Conservation (phyloP, 2,888 invertebrate species). For the Cheilosia vernalis region DNA sequence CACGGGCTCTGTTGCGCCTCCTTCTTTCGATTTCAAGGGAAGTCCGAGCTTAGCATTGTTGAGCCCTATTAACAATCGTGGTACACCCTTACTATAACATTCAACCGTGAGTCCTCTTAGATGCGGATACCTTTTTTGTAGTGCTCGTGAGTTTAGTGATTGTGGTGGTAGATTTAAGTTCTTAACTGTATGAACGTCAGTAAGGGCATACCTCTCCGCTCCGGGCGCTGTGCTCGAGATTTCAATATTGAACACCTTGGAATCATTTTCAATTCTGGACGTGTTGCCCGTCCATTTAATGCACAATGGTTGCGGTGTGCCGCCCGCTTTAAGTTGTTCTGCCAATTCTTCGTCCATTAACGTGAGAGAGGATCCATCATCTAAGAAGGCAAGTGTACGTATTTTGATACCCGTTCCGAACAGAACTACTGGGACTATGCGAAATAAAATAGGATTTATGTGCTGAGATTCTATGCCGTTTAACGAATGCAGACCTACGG, state of each 20-base stretch:
- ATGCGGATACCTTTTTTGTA: slow-evolving; percentile 5
- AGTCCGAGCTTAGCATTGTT: not conserved
- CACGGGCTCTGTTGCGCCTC: not conserved
- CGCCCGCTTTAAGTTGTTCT: not conserved
- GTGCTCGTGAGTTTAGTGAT: not conserved
- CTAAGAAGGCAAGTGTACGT: not conserved
- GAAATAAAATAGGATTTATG: too few species aligned
- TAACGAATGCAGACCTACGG: too few species aligned
- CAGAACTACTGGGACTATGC: not conserved
- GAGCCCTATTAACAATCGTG: slow-evolving; percentile 13
- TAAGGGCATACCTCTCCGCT: too few species aligned
- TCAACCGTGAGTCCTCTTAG: not conserved
- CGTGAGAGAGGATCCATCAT: slow-evolving; percentile 2
- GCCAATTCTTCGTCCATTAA: slow-evolving; percentile 29
- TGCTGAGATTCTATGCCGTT: too few species aligned
- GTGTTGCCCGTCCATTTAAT: slow-evolving; percentile 27
- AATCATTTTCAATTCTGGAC: not conserved
- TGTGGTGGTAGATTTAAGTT: not conserved
- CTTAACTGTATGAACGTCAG: not conserved
- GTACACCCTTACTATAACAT: not conserved
- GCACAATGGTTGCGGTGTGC: slow-evolving; percentile 22
- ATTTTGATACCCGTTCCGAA: not conserved
- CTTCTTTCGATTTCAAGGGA: slow-evolving; percentile 2
- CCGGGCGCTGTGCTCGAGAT: not conserved
- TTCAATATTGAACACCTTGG: not conserved